Conservation (phyloP, 1,140 invertebrate species). For the Holcopasites calliopsidis region DNA sequence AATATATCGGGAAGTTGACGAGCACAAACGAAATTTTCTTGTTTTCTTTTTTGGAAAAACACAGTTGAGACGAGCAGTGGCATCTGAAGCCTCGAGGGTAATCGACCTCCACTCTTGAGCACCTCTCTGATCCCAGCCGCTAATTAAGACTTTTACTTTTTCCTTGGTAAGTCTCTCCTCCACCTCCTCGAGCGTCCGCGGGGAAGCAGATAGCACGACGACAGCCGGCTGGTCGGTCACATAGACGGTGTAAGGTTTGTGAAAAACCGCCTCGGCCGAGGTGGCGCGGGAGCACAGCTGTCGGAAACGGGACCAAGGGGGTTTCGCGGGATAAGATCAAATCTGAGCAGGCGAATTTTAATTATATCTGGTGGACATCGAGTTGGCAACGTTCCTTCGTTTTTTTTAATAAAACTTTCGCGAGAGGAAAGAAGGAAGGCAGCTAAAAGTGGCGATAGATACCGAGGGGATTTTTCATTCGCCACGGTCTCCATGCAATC, state of each 20-base stretch:
- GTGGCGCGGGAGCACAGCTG: constrained; percentile 39
- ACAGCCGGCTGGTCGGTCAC: constrained; percentile 32
- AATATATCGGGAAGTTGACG: constrained; percentile 13
- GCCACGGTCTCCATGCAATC: neutral
- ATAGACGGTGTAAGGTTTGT: constrained; percentile 27
- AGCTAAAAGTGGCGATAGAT: neutral
- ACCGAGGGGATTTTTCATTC: neutral
- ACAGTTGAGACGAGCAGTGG: constrained; percentile 35
- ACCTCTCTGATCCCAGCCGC: constrained; percentile 60
- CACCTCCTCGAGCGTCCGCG: constrained; percentile 48
- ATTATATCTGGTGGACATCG: constrained; percentile 62
- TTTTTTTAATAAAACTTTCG: constrained; percentile 58
- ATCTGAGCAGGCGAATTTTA: constrained; percentile 55
- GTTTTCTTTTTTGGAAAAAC: neutral
- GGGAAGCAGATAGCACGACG: neutral
- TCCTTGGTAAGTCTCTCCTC: constrained; percentile 52
- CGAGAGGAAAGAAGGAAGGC: constrained; percentile 7
- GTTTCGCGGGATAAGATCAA: constrained; percentile 40
- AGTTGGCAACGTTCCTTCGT: constrained; percentile 57
- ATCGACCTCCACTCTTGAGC: constrained; percentile 58
- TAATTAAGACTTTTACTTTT: constrained; percentile 68
- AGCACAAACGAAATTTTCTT: constrained; percentile 6
- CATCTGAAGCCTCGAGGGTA: constrained; percentile 49
- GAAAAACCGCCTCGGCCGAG: constrained; percentile 30
- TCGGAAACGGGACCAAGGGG: constrained; percentile 29